Percentiles rank a stretch among this genome's conserved stretches.
Evolutionary conservation across 30 jellyfish, hydroid and myxozoan species (phyloP).

Genomic region (Pseudorhiza aurosa): DNA sequence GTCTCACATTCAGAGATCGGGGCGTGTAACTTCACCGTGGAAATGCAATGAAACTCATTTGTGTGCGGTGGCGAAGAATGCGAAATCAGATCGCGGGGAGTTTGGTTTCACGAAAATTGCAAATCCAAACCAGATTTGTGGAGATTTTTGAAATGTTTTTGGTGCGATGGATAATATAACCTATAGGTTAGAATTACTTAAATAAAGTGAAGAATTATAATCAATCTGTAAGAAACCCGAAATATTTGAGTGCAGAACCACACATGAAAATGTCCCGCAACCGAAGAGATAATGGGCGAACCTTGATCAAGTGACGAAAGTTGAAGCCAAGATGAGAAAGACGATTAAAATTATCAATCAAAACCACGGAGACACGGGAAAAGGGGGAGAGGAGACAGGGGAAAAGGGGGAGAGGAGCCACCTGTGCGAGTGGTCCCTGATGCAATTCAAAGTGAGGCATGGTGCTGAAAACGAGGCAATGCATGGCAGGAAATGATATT

Average conservation of each 20-base stretch:
- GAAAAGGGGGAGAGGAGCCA: too few relatives aligned
- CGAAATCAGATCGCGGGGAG: neutral
- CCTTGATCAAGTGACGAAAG: too few relatives aligned
- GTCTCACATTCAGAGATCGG: too few relatives aligned
- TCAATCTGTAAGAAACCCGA: neutral
- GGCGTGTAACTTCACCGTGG: neutral
- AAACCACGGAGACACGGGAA: neutral
- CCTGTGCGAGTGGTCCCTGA: too few relatives aligned
- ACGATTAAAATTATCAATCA: too few relatives aligned
- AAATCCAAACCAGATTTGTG: conserved; percentile 7
- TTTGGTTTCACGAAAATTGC: conserved; percentile 5
- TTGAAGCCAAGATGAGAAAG: too few relatives aligned
- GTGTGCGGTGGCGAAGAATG: neutral
- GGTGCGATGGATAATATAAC: neutral
- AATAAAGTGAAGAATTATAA: neutral
- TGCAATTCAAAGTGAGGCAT: too few relatives aligned
- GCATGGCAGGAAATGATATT: too few relatives aligned
- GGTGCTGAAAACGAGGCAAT: too few relatives aligned
- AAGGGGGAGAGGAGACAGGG: neutral
- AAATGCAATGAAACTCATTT: neutral
- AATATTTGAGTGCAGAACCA: neutral
- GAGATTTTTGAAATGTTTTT: neutral
- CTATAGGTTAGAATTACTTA: neutral
- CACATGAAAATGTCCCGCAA: neutral
- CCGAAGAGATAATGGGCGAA: neutral